A percentile compares a stretch with the other conserved stretches of the same genome.
Evolutionary conservation across 2,113 vertebrate genomes (phyloP).

Genomic region (Neodon shergylaensis): DNA sequence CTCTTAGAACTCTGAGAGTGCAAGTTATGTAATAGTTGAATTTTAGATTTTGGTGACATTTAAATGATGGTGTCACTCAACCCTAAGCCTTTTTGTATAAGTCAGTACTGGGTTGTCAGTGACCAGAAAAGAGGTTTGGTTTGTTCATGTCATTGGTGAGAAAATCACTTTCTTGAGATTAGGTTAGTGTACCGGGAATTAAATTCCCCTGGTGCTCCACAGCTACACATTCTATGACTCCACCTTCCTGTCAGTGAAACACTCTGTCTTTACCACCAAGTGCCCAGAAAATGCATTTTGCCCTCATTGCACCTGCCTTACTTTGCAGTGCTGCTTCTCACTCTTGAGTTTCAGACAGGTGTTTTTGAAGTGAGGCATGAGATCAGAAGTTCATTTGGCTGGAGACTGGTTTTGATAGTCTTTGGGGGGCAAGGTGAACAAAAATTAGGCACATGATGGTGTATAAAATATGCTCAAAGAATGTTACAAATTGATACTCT

Average conservation of each 20-base stretch:
- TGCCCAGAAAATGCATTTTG: conserved; percentile 3
- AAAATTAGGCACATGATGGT: background rate
- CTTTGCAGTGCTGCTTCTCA: background rate
- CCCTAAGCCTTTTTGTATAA: background rate
- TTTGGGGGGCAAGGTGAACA: background rate
- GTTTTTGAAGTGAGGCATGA: background rate
- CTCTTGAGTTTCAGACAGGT: background rate
- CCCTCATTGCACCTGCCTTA: background rate
- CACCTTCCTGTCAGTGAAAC: background rate
- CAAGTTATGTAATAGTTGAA: background rate
- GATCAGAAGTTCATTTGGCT: conserved; percentile 32
- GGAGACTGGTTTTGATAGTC: background rate
- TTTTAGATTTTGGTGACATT: conserved; percentile 16
- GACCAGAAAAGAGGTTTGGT: background rate
- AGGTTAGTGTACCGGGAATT: background rate
- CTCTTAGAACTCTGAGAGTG: background rate
- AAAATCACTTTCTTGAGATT: background rate
- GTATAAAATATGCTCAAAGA: background rate
- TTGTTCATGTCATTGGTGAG: background rate
- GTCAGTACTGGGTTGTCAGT: background rate
- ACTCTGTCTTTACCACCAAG: background rate
- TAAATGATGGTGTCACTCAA: background rate
- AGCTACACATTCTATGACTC: background rate
- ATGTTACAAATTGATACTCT: background rate
- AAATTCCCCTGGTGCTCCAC: background rate